Conservation (phyloP, 2,888 invertebrate genomes). For the Parelbella ahira region DNA sequence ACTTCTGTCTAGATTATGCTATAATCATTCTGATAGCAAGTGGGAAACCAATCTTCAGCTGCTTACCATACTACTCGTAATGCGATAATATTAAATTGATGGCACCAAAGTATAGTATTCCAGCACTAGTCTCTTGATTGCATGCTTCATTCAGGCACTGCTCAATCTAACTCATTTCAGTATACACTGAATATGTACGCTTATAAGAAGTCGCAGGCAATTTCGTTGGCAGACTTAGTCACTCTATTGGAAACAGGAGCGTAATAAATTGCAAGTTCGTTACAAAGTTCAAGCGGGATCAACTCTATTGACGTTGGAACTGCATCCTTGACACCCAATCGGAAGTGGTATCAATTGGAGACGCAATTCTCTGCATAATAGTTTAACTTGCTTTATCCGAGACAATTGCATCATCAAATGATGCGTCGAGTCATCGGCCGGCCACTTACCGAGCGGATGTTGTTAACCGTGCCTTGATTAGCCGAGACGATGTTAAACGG, state of each 20-base stretch:
- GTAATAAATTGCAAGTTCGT: conserved; percentile 13
- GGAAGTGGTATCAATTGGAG: conserved; percentile 64
- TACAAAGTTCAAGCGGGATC: conserved; percentile 27
- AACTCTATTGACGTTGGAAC: conserved; percentile 51
- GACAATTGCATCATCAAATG: conserved; percentile 72
- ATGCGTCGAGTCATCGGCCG: conserved; percentile 70
- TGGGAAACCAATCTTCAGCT: no score
- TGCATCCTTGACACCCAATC: conserved; percentile 71
- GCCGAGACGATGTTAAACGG: conserved; percentile 74
- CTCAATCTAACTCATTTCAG: no score
- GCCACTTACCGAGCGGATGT: conserved; percentile 72
- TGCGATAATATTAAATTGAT: conserved; percentile 10
- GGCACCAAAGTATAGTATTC: conserved; percentile 3
- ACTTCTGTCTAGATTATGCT: conserved; percentile 3
- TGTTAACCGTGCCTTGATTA: conserved; percentile 77
- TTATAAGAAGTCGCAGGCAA: no score
- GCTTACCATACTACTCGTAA: no score
- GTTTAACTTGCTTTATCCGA: conserved; percentile 38
- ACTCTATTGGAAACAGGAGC: conserved; percentile 1
- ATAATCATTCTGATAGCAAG: neutral
- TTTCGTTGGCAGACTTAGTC: conserved; percentile 2
- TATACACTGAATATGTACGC: no score
- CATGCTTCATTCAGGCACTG: no score
- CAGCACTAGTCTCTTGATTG: conserved; percentile 1
- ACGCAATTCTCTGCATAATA: conserved; percentile 51